Evolutionary conservation across 2,797 vertebrate species (phyloP).

Genomic region (Ptychobarbus kaznakovi): DNA sequence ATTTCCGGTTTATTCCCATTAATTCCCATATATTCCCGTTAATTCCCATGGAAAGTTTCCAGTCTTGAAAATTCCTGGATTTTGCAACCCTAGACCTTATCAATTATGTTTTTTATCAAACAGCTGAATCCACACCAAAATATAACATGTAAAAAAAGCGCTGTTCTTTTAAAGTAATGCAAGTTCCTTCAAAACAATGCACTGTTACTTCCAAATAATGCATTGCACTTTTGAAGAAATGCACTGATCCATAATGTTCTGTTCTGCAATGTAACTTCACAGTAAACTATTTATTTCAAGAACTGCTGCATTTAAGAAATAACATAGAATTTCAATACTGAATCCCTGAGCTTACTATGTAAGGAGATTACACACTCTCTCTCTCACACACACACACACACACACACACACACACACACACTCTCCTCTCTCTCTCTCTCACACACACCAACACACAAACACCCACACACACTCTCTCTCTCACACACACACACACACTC

Average conservation of each 20-base stretch:
- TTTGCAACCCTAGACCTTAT: background rate
- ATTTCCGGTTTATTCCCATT: too few relatives aligned
- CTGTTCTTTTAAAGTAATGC: background rate
- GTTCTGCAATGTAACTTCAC: background rate
- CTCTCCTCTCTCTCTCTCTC: too few relatives aligned
- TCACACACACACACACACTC: too few relatives aligned
- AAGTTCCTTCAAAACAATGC: background rate
- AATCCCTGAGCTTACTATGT: background rate
- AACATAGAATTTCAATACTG: background rate
- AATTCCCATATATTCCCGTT: too few relatives aligned
- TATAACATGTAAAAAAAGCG: background rate
- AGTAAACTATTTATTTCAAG: background rate
- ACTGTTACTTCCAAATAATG: background rate
- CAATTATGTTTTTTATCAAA: background rate
- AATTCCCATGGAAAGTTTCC: too few relatives aligned
- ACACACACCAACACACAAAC: too few relatives aligned
- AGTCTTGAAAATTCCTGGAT: too few relatives aligned
- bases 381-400: conserved; percentile 28
- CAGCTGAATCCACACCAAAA: conserved; percentile 7
- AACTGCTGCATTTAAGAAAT: background rate
- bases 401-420: background rate
- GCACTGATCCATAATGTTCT: background rate
- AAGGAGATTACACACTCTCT: conserved; percentile 28
- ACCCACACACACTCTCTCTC: too few relatives aligned
- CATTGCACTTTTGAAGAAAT: background rate